These are phyloP conservation scores for Megalurothrips usitatus DNA, from an alignment of 2,888 invertebrate species.

Conservation along the genomic window DNA sequence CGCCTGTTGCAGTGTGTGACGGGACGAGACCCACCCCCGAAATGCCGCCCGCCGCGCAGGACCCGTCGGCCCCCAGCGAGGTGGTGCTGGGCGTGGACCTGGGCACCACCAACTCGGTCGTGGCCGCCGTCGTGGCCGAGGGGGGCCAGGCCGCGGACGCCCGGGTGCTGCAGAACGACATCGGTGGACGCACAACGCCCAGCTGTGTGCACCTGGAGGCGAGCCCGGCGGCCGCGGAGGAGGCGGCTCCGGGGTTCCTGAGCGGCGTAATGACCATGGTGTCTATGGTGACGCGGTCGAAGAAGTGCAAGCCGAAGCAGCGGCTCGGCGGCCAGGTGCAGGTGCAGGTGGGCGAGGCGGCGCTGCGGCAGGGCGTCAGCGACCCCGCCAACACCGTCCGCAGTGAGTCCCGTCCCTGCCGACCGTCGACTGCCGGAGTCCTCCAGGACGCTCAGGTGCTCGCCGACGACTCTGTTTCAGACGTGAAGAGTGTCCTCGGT, in stretches of 20 bases:
- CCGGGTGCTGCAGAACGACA: not conserved
- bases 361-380: not conserved
- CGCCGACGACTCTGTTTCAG: not conserved
- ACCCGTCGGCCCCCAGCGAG: not conserved
- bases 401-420: conserved; percentile 3
- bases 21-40: too few relatives aligned
- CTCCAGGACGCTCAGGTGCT: too few relatives aligned
- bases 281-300: too few relatives aligned
- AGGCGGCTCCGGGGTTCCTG: not conserved
- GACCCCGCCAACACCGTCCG: not conserved
- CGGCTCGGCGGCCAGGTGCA: too few relatives aligned
- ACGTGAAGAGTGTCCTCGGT: not conserved
- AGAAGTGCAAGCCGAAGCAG: too few relatives aligned
- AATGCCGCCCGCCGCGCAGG: too few relatives aligned
- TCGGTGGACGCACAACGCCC: not conserved
- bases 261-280: too few relatives aligned
- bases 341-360: not conserved
- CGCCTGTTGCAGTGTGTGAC: too few relatives aligned
- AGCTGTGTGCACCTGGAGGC: not conserved
- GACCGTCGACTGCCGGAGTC: too few relatives aligned
- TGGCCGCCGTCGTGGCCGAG: not conserved
- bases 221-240: not conserved
- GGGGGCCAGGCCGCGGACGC: not conserved
- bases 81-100: not conserved
- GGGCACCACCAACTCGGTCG: not conserved